Evolutionary conservation across 2,113 vertebrate species (phyloP).

Genomic region (Phasianus colchicus): DNA sequence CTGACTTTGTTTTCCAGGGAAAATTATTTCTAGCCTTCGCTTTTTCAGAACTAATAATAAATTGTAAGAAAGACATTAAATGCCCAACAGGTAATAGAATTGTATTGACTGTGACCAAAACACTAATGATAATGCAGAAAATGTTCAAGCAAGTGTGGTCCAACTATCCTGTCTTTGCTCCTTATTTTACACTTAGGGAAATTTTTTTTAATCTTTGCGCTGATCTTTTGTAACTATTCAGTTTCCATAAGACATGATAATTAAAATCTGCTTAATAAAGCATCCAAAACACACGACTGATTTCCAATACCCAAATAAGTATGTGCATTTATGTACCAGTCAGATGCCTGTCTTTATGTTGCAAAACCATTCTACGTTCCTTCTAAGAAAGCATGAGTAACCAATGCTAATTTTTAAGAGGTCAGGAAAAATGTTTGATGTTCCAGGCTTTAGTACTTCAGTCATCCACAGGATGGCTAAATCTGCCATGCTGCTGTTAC

Average conservation of each 20-base stretch:
- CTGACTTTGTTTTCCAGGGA: constrained; percentile 23
- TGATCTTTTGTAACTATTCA: not conserved
- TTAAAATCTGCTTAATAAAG: not conserved
- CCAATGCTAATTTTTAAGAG: not conserved
- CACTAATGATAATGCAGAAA: not conserved
- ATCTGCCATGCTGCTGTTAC: constrained; percentile 24
- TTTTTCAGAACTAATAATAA: not conserved
- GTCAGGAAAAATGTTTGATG: not conserved
- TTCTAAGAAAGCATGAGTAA: constrained; percentile 41
- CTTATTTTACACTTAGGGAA: not conserved
- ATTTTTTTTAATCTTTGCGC: not conserved
- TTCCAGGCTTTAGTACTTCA: not conserved
- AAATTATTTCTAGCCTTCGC: not conserved
- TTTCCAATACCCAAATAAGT: not conserved
- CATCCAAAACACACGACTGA: not conserved
- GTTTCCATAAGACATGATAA: not conserved
- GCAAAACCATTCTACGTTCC: constrained; percentile 3
- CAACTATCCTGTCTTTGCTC: not conserved
- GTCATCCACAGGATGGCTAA: not conserved
- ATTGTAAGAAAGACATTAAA: not conserved
- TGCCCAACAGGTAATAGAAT: not conserved
- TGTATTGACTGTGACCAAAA: not conserved
- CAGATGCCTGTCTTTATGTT: not conserved
- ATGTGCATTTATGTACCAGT: not conserved
- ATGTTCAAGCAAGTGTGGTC: not conserved